Base-by-base conservation (phyloP, 92 coral and sea anemone genomes). In the Zoanthus sansibaricus region DNA sequence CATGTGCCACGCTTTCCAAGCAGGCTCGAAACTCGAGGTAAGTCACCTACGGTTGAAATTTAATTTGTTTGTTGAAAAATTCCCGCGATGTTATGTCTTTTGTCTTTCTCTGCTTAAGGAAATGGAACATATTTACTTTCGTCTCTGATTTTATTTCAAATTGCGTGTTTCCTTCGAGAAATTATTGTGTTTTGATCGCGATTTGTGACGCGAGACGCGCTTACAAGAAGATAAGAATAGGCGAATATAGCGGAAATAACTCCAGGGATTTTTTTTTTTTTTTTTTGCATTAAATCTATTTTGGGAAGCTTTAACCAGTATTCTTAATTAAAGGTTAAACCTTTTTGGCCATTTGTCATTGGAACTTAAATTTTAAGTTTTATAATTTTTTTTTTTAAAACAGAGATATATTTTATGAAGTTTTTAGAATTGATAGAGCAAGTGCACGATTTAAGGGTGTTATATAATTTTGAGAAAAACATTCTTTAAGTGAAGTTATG, bases 21-120 rank as follows among this genome's bases (percentile, higher is more conserved):
- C 99, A 2, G 98, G 99, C 0, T 97, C 99, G 1, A 92, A 94
- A 71, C 95, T 95, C 12, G 99, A 97, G 99, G 99, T 97, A 71
- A 86, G 99, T 17, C 25, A 30, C 66, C 42, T 37, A 88, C 52
- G 67, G 77, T 66, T 70, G 71, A 64, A 70, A 72, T 72, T 76
- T 45, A 76, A 55, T 25, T 76, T 76, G 20, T 76, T 76, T 76
- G 21, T 76, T 55, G 21, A 21, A 10, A 75, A 56, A 48, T 15
- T 55, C 68, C 42, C 4, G 42, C 42, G 4, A 37, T 37, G 42
- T 37, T 37, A 37, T 78, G 48, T 11, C 58, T 74, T 56, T 77
- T 83, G 75, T 59, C 72, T 46, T 31, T 64, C 25, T 45, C 52
- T n/a, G n/a, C 6, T 59, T 31, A 12, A 48, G 45, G 85, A 80